Evolutionary conservation across 1,140 invertebrate species (phyloP).

Genomic region (Paralvinella palmiformis): DNA sequence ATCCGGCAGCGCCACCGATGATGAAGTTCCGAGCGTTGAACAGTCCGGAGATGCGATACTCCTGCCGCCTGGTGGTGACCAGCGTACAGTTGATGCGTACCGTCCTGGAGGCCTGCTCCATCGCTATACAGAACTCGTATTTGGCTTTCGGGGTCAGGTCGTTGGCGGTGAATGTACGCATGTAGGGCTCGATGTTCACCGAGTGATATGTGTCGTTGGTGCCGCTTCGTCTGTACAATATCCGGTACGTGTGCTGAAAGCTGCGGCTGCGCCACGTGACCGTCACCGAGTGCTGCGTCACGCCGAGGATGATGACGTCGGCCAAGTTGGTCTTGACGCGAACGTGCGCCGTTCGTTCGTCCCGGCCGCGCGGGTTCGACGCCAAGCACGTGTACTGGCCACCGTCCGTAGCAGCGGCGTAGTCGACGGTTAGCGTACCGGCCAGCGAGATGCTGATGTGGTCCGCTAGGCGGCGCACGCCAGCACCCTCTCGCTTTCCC

Average conservation of each 20-base stretch:
- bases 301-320: conserved; percentile 11
- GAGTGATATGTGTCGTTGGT: background rate
- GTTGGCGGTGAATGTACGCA: conserved; percentile 21
- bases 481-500: background rate
- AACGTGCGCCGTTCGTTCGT: background rate
- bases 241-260: conserved; percentile 9
- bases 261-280: conserved; percentile 15
- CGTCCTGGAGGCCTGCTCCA: background rate
- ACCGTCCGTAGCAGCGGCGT: background rate
- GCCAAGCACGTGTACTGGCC: conserved; percentile 14
- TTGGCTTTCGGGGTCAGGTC: conserved; percentile 14
- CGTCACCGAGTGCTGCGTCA: conserved; percentile 11
- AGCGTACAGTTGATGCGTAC: conserved; percentile 16
- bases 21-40: background rate
- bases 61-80: background rate
- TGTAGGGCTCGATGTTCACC: conserved; percentile 19
- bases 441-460: background rate
- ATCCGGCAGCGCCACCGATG: background rate
- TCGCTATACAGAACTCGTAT: conserved; percentile 20
- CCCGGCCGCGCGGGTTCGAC: conserved; percentile 9
- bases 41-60: background rate
- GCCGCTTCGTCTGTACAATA: conserved; percentile 4
- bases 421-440: conserved; percentile 3
- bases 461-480: background rate
- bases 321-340: conserved; percentile 11